Base-by-base conservation (phyloP, 37 sponge, comb jelly and placozoan genomes). In the Beroe ovata region DNA sequence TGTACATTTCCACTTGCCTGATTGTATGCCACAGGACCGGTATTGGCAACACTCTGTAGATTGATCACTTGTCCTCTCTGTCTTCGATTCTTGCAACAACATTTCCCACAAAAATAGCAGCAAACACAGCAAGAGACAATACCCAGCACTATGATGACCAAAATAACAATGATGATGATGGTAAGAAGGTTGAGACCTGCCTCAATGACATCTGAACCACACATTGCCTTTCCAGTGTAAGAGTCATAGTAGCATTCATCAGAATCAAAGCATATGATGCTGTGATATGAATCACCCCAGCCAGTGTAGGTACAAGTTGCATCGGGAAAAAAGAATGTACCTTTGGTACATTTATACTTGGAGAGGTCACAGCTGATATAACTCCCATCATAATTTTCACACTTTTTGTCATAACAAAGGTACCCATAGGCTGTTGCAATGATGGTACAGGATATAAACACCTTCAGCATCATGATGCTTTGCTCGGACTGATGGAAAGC, bases 1-100 rank as follows among this genome's bases (percentile, higher is more conserved):
- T 26, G 36, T 4, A 20, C 63, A 61, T 20, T 61, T 30, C 35
- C 69, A 26, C 36, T 66, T 6, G 69, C 36, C 69, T 66, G 69
- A 37, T 66, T 66, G 36, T 66, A 66, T 34, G 69, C 30, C 1
- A 66, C 69, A 8, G 32, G 69, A 34, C 30, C 32, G 2, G 69
- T 14, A 11, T 6, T 47, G 54, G 54, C 11, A 16, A 16, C 11
- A 16, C 54, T 11, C 54, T 6, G 54, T 16, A 47, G 54, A 30
- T 66, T 66, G 69, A 66, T 66, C 29, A 66, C 69, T 66, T 37
- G 25, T 32, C 69, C 69, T 32, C 34, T 34, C 32, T 30, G 25
- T 18, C 69, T 16, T 33, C 36, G 1, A 3, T 30, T 66, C 16
- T 33, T 26, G 69, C 1, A 66, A 66, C 69, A 66, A 18, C 69